Percentiles rank a stretch among this genome's conserved stretches.
phyloP scores from a whole-genome alignment of 2,113 vertebrate genomes.

The Neolamprologus toae region DNA sequence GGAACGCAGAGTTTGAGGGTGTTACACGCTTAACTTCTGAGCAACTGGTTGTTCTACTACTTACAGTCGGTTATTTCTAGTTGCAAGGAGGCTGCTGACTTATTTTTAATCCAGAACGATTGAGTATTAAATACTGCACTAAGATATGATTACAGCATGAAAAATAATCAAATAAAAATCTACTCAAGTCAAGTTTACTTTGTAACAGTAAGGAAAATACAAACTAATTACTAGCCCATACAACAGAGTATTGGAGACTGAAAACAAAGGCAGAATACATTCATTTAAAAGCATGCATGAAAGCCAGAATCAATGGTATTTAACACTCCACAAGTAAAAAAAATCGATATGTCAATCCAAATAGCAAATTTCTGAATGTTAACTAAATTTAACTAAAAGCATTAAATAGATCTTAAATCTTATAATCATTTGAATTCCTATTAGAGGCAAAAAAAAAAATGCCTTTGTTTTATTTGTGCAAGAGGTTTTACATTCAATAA shows the following conservation, averaged over 20 bases:
- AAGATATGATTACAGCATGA: background rate
- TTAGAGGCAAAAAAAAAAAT: background rate
- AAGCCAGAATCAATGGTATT: background rate
- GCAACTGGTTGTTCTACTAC: background rate
- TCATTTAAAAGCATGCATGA: background rate
- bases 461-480: background rate
- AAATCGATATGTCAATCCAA: background rate
- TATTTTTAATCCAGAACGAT: background rate
- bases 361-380: background rate
- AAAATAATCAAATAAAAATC: background rate
- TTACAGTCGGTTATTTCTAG: background rate
- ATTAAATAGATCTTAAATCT: background rate
- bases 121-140: background rate
- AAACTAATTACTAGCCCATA: background rate
- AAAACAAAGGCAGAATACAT: background rate
- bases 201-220: background rate
- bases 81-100: background rate
- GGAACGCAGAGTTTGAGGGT: background rate
- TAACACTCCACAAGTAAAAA: background rate
- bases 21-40: background rate
- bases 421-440: background rate
- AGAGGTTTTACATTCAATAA: background rate
- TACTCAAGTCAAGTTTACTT: background rate
- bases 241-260: background rate
- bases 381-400: background rate